These are phyloP conservation scores for Sebastiscus tertius DNA, from an alignment of 2,797 vertebrate genomes.

Conservation along the genomic window DNA sequence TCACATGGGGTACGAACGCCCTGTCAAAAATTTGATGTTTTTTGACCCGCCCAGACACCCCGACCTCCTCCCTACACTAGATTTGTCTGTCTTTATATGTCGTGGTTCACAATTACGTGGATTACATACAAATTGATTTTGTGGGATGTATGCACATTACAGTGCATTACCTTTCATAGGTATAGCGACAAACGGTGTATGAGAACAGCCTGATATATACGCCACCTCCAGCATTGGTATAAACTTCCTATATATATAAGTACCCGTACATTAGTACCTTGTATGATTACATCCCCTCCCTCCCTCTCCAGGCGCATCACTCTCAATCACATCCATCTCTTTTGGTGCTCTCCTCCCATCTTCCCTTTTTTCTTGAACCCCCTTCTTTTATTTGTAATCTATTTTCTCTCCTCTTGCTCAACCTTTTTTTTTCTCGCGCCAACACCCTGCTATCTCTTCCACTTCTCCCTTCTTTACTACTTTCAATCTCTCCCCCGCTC, in stretches of 20 bases:
- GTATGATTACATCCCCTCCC: slow-evolving; percentile 37
- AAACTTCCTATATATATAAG: slow-evolving; percentile 22
- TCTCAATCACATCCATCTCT: slow-evolving; percentile 57
- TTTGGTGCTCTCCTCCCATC: slow-evolving; percentile 28
- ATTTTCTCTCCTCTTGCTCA: slow-evolving; percentile 65
- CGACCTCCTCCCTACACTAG: no score
- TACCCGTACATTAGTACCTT: slow-evolving; percentile 38
- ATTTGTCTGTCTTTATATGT: no score
- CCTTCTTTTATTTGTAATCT: slow-evolving; percentile 63
- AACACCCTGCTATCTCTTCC: slow-evolving; percentile 49
- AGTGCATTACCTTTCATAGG: no score
- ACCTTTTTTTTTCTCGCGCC: slow-evolving; percentile 14
- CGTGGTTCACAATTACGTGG: no score
- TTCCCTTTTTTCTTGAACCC: slow-evolving; percentile 23
- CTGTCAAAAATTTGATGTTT: no score
- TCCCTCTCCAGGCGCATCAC: slow-evolving; percentile 46
- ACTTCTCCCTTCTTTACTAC: slow-evolving; percentile 52
- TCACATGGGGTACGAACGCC: no score
- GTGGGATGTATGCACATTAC: no score
- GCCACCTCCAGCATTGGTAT: slow-evolving; percentile 9
- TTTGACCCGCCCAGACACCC: no score
- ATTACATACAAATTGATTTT: no score
- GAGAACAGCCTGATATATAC: not conserved
- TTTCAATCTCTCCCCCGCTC: slow-evolving; percentile 63
- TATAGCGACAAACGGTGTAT: no score